These are phyloP conservation scores for Cryptops parisi DNA, from an alignment of 2,888 invertebrate genomes.

Conservation along the genomic window DNA sequence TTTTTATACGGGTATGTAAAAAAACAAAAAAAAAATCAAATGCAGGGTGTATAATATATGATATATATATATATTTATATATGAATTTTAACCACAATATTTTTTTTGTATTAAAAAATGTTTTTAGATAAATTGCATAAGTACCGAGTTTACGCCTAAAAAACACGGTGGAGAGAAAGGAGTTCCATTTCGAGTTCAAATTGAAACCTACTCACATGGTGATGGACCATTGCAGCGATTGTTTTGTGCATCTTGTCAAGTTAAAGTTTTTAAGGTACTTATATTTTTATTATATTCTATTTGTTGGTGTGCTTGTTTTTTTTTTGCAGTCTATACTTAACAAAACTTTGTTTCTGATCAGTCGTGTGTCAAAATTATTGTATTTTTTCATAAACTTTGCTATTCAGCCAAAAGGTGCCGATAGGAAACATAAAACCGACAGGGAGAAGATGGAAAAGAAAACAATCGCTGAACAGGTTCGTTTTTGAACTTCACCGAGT, in stretches of 20 bases:
- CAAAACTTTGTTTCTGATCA: no score
- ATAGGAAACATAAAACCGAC: conserved; percentile 93
- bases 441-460: conserved; percentile 81
- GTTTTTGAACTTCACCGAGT: neutral
- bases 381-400: no score
- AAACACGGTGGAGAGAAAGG: conserved; percentile 98
- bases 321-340: no score
- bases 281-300: neutral
- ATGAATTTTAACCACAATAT: no score
- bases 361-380: no score
- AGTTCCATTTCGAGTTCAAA: conserved; percentile 88
- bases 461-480: conserved; percentile 52
- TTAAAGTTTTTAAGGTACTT: conserved; percentile 58
- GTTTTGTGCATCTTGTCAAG: conserved; percentile 90
- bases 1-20: conserved; percentile 75
- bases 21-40: no score
- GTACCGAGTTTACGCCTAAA: conserved; percentile 94
- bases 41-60: no score
- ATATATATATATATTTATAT: no score
- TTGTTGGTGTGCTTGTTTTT: no score
- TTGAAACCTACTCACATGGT: conserved; percentile 64
- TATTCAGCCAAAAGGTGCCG: conserved; percentile 81
- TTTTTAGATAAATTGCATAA: conserved; percentile 71
- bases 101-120: neutral
- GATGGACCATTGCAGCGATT: conserved; percentile 45